These are phyloP conservation scores for Lithosia quadra DNA, from an alignment of 2,888 invertebrate species.

Conservation along the genomic window DNA sequence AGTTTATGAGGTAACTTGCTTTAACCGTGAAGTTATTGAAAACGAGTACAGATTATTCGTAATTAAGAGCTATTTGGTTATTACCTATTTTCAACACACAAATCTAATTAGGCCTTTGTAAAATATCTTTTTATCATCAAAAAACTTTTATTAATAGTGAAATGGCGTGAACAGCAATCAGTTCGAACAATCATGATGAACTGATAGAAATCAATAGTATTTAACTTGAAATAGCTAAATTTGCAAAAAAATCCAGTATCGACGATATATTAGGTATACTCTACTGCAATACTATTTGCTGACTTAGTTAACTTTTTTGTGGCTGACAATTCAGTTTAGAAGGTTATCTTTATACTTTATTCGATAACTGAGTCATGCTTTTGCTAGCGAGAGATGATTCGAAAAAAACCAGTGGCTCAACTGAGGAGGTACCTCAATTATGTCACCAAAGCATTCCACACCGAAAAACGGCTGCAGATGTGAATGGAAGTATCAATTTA, in stretches of 20 bases:
- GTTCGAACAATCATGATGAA: background rate
- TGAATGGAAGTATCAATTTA: no score
- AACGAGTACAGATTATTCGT: no score
- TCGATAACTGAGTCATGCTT: background rate
- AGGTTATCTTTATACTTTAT: background rate
- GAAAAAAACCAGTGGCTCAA: no score
- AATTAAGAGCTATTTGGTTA: background rate
- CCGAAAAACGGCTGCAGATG: background rate
- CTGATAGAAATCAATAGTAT: background rate
- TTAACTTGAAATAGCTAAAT: background rate
- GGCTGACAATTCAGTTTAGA: background rate
- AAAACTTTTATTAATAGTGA: constrained; percentile 5
- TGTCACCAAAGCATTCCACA: background rate
- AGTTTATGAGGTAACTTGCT: background rate
- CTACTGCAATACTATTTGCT: background rate
- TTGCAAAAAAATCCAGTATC: background rate
- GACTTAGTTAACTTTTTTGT: background rate
- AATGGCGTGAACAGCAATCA: background rate
- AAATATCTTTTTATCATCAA: background rate
- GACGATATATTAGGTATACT: no score
- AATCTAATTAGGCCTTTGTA: background rate
- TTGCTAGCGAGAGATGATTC: no score
- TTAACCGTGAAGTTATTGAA: no score
- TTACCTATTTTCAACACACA: background rate
- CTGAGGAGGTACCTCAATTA: no score